Evolutionary conservation across 35 echinoderm and acorn worm species (phyloP).

Genomic region (Ptychodera flava): DNA sequence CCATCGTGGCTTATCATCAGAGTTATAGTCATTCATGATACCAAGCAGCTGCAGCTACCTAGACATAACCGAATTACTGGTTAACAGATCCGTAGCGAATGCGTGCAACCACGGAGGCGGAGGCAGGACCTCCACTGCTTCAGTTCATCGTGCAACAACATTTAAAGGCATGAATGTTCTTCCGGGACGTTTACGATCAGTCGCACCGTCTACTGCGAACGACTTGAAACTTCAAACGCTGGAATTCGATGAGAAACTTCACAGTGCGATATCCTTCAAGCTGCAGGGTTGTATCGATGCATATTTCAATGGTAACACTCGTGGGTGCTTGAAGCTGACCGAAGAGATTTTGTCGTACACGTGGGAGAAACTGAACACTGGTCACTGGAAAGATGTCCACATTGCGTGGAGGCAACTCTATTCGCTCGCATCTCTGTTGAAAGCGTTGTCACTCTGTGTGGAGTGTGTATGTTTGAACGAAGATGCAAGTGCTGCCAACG

Average conservation of each 20-base stretch:
- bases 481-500: neutral
- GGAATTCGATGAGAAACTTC: neutral
- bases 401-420: constrained; percentile 76
- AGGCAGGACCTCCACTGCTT: too few species aligned
- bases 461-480: neutral
- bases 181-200: too few species aligned
- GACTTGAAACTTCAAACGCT: too few species aligned
- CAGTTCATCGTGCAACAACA: too few species aligned
- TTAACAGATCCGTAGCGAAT: too few species aligned
- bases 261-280: constrained; percentile 19
- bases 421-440: constrained; percentile 54
- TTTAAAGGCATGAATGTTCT: too few species aligned
- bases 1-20: too few species aligned
- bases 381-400: constrained; percentile 88
- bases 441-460: constrained; percentile 27
- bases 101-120: too few species aligned
- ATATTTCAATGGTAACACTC: constrained; percentile 28
- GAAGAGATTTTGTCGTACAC: constrained; percentile 59
- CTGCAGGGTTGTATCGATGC: constrained; percentile 24
- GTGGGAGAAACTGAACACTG: constrained; percentile 91
- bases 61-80: too few species aligned
- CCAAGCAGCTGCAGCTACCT: too few species aligned
- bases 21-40: too few species aligned
- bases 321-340: neutral
- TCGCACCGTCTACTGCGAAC: too few species aligned